phyloP scores from a whole-genome alignment of 2,113 vertebrate species.

The Actenoides hombroni region DNA sequence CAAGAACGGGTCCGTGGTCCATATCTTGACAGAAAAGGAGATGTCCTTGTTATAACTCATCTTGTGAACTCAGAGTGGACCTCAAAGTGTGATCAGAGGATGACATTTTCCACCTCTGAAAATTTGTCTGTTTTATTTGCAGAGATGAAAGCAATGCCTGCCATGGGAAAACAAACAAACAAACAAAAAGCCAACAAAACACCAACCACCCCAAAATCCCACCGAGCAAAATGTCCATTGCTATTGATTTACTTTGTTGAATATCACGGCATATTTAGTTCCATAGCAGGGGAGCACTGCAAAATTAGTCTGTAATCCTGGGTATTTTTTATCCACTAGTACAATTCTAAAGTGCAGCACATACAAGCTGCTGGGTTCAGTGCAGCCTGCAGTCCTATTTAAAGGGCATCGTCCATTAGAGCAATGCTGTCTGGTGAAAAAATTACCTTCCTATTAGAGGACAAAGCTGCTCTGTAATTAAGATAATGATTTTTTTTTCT shows the following conservation, averaged over 20 bases:
- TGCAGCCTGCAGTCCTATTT: background rate
- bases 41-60: background rate
- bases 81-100: background rate
- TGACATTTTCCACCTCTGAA: background rate
- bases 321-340: background rate
- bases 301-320: background rate
- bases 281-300: background rate
- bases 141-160: background rate
- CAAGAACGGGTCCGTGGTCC: background rate
- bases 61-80: background rate
- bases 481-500: constrained; percentile 24
- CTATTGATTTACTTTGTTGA: background rate
- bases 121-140: background rate
- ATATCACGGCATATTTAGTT: background rate
- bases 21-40: background rate
- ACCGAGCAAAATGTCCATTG: background rate
- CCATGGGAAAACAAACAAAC: background rate
- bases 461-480: constrained; percentile 28
- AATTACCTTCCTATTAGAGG: background rate
- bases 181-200: too few relatives aligned
- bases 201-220: background rate
- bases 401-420: background rate
- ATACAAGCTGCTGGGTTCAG: background rate
- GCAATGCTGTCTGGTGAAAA: background rate
- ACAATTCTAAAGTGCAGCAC: background rate